Evolutionary conservation across 2,113 vertebrate genomes (phyloP).

Genomic region (Garra rufa): DNA sequence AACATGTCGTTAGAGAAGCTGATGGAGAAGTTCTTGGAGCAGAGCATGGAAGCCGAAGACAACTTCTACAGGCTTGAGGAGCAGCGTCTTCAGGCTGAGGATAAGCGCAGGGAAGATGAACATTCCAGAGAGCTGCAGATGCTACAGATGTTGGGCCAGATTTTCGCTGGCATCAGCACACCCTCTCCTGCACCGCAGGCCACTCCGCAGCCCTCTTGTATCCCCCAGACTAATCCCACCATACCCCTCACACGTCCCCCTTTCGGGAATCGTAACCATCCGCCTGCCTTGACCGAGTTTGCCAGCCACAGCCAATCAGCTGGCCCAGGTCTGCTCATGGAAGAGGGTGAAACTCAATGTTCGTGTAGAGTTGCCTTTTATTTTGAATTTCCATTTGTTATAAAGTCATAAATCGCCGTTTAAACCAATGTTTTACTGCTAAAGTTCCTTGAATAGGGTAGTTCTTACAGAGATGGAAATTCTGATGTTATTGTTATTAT

Average conservation of each 20-base stretch:
- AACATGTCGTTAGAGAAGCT: conserved; percentile 86
- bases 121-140: conserved; percentile 87
- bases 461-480: not conserved
- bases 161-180: conserved; percentile 83
- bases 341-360: conserved; percentile 37
- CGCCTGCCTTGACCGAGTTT: conserved; percentile 66
- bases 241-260: conserved; percentile 38
- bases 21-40: conserved; percentile 90
- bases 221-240: conserved; percentile 53
- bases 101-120: conserved; percentile 84
- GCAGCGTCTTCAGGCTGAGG: conserved; percentile 85
- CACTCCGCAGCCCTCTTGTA: conserved; percentile 63
- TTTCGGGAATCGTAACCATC: conserved; percentile 57
- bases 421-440: not conserved
- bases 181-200: conserved; percentile 64
- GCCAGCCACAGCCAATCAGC: conserved; percentile 75
- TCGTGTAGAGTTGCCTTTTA: conserved; percentile 24
- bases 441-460: not conserved
- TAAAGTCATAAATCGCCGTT: not conserved
- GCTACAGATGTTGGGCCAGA: conserved; percentile 91
- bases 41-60: conserved; percentile 85
- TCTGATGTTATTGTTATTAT: not conserved
- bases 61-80: conserved; percentile 87
- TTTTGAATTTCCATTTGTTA: not conserved
- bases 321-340: conserved; percentile 68